Conservation (phyloP, 2,113 vertebrate species). For the Macrotis lagotis region DNA sequence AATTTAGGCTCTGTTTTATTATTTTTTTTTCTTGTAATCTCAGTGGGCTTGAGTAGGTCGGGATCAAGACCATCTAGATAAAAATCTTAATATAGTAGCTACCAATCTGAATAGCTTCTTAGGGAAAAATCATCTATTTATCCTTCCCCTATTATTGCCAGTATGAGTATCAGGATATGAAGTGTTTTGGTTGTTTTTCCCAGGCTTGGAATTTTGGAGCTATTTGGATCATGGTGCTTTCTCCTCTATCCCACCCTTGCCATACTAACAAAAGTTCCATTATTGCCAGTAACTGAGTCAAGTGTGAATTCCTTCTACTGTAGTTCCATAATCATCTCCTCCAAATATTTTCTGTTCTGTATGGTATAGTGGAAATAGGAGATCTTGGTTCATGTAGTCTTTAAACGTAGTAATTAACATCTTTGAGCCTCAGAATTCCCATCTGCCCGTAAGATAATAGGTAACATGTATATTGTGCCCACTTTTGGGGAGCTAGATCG, state of each 20-base stretch:
- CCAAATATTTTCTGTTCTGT: background rate
- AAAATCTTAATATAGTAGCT: slow-evolving; percentile 53
- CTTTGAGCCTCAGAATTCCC: background rate
- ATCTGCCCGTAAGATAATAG: background rate
- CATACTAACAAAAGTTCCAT: background rate
- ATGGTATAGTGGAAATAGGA: background rate
- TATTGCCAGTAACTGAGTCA: background rate
- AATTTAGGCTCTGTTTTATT: slow-evolving; percentile 54
- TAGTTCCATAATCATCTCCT: background rate
- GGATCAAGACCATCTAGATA: slow-evolving; percentile 44
- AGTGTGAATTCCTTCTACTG: background rate
- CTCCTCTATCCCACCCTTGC: background rate
- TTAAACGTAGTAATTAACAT: background rate
- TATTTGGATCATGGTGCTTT: background rate
- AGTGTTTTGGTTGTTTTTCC: background rate
- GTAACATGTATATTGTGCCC: background rate
- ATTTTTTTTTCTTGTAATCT: slow-evolving; percentile 71
- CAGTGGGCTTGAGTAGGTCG: slow-evolving; percentile 47
- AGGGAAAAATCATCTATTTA: background rate
- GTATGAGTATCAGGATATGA: background rate
- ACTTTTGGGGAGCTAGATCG: too few species aligned
- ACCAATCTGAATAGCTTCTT: background rate
- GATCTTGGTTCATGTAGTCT: background rate
- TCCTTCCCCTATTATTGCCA: background rate
- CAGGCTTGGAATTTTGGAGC: background rate